Percentiles rank a stretch among this genome's conserved stretches.
Conservation (phyloP, 1,140 invertebrate genomes). For the Hyphantria cunea region DNA sequence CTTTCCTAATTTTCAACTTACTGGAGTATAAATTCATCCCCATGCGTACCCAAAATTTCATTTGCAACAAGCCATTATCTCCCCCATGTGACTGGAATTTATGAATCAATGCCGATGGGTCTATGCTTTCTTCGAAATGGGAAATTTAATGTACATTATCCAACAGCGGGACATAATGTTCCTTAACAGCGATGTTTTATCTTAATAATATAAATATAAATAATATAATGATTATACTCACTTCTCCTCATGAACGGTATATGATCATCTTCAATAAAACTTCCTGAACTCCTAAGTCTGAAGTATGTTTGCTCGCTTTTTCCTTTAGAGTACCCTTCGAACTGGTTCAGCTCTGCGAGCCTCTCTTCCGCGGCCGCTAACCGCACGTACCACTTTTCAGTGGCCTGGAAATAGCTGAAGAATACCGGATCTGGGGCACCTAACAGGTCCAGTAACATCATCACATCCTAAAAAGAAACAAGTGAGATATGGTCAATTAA, state of each 20-base stretch:
- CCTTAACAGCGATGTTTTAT: too few species aligned
- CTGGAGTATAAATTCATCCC: too few species aligned
- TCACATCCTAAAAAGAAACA: conserved; percentile 86
- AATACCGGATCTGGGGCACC: conserved; percentile 93
- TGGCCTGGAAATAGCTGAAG: conserved; percentile 91
- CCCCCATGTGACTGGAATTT: too few species aligned
- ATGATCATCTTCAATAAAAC: conserved; percentile 96
- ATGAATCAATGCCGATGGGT: too few species aligned
- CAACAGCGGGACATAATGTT: too few species aligned
- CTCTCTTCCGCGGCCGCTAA: conserved; percentile 85
- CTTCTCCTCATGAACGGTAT: conserved; percentile 93
- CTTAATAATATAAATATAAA: too few species aligned
- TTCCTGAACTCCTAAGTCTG: conserved; percentile 82
- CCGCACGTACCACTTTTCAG: conserved; percentile 87
- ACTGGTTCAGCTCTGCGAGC: conserved; percentile 79
- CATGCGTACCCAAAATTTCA: too few species aligned
- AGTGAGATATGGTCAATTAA: background rate
- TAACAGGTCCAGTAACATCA: conserved; percentile 96
- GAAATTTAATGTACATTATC: too few species aligned
- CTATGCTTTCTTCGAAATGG: too few species aligned
- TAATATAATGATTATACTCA: conserved; percentile 64
- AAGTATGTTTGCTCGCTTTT: conserved; percentile 84
- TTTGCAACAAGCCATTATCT: too few species aligned
- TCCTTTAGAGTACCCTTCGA: conserved; percentile 81
- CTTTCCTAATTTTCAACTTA: too few species aligned